Percentiles rank a stretch among this genome's conserved stretches.
These are phyloP conservation scores for Muscicapa comitata DNA, from an alignment of 2,797 vertebrate species.

Conservation along the genomic window DNA sequence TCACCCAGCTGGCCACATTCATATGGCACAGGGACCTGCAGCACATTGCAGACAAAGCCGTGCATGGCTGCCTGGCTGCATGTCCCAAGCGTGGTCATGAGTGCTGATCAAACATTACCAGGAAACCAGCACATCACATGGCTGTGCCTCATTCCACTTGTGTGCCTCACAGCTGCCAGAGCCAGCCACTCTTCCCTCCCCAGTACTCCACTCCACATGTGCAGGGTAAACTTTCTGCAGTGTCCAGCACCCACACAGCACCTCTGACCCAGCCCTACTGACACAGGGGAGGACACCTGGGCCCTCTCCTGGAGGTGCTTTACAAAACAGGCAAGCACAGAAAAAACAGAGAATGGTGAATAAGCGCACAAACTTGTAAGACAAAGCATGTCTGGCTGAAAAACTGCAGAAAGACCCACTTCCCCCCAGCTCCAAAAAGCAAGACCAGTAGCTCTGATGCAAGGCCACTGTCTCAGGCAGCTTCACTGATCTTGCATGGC, in stretches of 20 bases:
- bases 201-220: rapidly evolving
- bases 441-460: not conserved
- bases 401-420: not conserved
- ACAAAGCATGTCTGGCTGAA: not conserved
- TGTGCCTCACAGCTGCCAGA: not conserved
- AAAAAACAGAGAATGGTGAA: not conserved
- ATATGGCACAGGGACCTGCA: not conserved
- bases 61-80: not conserved
- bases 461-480: not conserved
- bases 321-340: not conserved
- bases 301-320: not conserved
- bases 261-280: not conserved
- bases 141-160: not conserved
- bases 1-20: not conserved
- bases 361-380: not conserved
- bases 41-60: not conserved
- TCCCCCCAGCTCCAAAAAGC: not conserved
- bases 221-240: not conserved
- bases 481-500: not conserved
- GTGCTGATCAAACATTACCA: not conserved
- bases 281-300: rapidly evolving
- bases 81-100: not conserved
- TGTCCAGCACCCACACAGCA: rapidly evolving
- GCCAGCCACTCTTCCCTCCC: not conserved
- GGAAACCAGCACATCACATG: not conserved